A percentile compares a stretch with the other conserved stretches of the same genome.
Conservation (phyloP, 2,888 invertebrate species). For the Nineta flava region DNA sequence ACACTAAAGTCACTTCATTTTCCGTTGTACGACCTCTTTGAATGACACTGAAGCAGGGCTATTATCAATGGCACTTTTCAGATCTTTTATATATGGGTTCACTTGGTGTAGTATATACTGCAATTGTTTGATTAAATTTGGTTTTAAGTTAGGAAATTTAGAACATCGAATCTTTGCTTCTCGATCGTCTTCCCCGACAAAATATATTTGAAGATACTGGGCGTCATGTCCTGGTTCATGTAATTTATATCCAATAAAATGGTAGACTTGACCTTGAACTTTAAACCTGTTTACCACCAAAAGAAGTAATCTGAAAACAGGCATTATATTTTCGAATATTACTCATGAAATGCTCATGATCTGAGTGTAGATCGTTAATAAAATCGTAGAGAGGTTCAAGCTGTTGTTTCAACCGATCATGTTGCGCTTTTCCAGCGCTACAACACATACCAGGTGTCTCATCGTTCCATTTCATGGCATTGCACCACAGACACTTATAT, state of each 20-base stretch:
- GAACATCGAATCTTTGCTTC: slow-evolving; percentile 5
- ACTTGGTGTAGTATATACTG: no score
- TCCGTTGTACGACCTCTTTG: no score
- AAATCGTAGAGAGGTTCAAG: slow-evolving; percentile 10
- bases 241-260: slow-evolving; percentile 10
- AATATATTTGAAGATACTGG: slow-evolving; percentile 14
- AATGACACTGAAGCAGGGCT: no score
- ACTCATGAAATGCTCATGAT: neutral
- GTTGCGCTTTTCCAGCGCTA: slow-evolving; percentile 12
- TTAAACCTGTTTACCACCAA: slow-evolving; percentile 11
- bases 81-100: no score
- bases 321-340: neutral
- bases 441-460: slow-evolving; percentile 14
- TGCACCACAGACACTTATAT: slow-evolving; percentile 4
- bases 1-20: no score
- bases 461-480: slow-evolving; percentile 9
- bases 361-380: slow-evolving; percentile 5
- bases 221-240: slow-evolving; percentile 7
- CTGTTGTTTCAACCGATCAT: slow-evolving; percentile 9
- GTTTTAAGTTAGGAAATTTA: neutral
- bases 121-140: neutral
- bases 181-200: slow-evolving; percentile 9
- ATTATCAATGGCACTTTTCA: no score
- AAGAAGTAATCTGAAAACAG: slow-evolving; percentile 7
- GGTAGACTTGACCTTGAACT: slow-evolving; percentile 14